Conservation (phyloP, 2,113 vertebrate genomes). For the Alces alces region DNA sequence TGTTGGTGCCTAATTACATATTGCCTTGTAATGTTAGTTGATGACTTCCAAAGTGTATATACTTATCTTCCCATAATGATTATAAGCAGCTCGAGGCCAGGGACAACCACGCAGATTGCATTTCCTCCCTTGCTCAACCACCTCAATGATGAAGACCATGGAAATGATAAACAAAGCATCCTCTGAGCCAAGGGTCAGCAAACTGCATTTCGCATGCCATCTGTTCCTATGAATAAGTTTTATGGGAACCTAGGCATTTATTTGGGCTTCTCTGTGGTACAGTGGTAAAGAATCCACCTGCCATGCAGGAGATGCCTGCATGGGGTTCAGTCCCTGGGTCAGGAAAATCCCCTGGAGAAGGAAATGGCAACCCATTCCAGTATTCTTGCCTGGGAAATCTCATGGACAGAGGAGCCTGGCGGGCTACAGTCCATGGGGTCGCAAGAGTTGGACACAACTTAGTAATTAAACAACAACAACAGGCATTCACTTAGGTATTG, state of each 20-base stretch:
- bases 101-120: not conserved
- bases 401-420: not conserved
- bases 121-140: constrained; percentile 42
- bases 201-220: not conserved
- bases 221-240: not conserved
- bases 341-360: not conserved
- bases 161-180: constrained; percentile 19
- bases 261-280: not conserved
- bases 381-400: not conserved
- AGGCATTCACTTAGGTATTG: not conserved
- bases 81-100: constrained; percentile 47
- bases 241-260: not conserved
- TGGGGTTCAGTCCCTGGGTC: not conserved
- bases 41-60: constrained; percentile 24
- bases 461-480: not conserved
- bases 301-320: not conserved
- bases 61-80: constrained; percentile 51
- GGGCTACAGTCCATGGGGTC: not conserved
- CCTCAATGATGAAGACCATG: not conserved
- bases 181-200: not conserved
- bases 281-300: not conserved
- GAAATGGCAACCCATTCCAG: not conserved
- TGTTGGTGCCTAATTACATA: constrained; percentile 50
- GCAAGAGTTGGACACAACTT: not conserved
- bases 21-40: not conserved